These are phyloP conservation scores for Drosophila eugracilis DNA, from an alignment of 1,140 invertebrate species.

Conservation along the genomic window DNA sequence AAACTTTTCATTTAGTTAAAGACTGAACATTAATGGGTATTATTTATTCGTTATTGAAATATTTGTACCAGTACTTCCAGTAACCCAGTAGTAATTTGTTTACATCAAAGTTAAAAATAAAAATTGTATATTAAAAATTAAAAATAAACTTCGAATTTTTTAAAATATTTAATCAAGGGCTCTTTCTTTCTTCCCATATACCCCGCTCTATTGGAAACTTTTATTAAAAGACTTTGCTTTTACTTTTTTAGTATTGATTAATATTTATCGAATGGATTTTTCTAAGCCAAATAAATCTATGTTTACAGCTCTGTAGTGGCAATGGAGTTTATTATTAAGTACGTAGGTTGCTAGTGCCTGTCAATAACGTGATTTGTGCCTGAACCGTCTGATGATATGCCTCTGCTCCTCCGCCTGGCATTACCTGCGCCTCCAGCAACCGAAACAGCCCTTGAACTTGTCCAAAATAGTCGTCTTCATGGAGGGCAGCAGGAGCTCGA, in stretches of 20 bases:
- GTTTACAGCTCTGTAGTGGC: slow-evolving; percentile 63
- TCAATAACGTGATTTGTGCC: slow-evolving; percentile 78
- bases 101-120: not conserved
- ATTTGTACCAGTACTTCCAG: slow-evolving; percentile 12
- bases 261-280: slow-evolving; percentile 48
- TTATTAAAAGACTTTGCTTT: not conserved
- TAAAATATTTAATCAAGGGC: no score
- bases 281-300: slow-evolving; percentile 60
- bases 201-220: not conserved
- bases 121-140: not conserved
- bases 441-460: slow-evolving; percentile 75
- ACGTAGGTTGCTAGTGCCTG: slow-evolving; percentile 63
- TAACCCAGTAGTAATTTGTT: slow-evolving; percentile 22
- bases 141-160: no score
- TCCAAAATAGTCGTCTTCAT: slow-evolving; percentile 76
- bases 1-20: not conserved
- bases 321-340: slow-evolving; percentile 57
- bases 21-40: slow-evolving; percentile 22
- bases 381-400: slow-evolving; percentile 24
- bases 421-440: slow-evolving; percentile 74
- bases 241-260: slow-evolving; percentile 30
- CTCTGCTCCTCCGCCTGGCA: slow-evolving; percentile 29
- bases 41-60: slow-evolving; percentile 25
- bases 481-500: slow-evolving; percentile 77
- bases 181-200: not conserved